Evolutionary conservation across 2,113 vertebrate species (phyloP).

Genomic region (Geococcyx californianus): DNA sequence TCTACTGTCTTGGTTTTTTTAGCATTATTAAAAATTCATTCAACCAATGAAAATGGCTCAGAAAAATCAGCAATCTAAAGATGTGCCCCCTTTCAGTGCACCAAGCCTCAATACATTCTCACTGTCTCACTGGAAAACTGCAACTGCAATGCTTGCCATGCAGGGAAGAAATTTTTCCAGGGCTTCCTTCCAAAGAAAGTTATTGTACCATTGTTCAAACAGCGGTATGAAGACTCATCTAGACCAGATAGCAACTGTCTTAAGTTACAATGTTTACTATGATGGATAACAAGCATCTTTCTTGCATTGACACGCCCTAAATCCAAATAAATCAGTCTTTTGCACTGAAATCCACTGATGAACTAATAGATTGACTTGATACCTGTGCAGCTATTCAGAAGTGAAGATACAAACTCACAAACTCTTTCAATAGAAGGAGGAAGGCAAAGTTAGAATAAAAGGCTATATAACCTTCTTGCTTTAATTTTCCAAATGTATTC

Average conservation of each 20-base stretch:
- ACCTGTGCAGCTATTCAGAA: neutral
- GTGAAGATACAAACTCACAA: neutral
- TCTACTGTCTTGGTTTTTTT: neutral
- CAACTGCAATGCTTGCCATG: fast-evolving
- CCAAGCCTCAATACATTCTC: neutral
- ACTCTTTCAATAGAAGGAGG: neutral
- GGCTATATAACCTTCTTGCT: neutral
- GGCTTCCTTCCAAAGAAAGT: neutral
- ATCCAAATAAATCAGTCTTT: neutral
- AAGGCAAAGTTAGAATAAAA: neutral
- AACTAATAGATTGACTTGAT: neutral
- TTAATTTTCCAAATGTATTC: neutral
- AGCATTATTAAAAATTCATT: neutral
- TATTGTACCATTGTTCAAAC: neutral
- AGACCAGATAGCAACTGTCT: neutral
- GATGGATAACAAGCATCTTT: neutral
- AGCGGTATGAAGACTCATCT: neutral
- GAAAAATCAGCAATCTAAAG: neutral
- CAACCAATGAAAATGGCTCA: neutral
- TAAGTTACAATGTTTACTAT: neutral
- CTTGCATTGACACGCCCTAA: neutral
- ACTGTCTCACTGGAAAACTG: neutral
- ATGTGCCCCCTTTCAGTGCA: neutral
- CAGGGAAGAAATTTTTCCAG: neutral
- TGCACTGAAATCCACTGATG: neutral